Conservation (phyloP, 2,797 vertebrate species). For the Bradypus variegatus region DNA sequence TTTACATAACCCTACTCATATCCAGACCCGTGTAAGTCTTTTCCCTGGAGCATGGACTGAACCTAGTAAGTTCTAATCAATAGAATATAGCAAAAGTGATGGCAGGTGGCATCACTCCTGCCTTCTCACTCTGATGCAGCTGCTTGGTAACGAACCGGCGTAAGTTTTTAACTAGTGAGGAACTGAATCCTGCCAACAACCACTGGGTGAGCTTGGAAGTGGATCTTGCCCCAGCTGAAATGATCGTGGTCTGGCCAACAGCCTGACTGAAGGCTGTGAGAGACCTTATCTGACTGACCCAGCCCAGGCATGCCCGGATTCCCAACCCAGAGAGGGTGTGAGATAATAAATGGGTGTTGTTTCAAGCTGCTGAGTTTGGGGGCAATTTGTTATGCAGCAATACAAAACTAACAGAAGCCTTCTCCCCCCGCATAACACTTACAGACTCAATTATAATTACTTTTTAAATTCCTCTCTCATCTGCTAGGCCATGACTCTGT, state of each 20-base stretch:
- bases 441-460: not conserved
- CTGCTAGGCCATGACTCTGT: too few species aligned
- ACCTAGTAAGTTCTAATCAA: not conserved
- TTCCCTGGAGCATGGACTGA: not conserved
- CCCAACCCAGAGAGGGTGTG: too few species aligned
- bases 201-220: too few species aligned
- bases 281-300: not conserved
- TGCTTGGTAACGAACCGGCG: not conserved
- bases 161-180: not conserved
- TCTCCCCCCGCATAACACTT: not conserved
- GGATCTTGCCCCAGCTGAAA: too few species aligned
- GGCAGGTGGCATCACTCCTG: not conserved
- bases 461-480: not conserved
- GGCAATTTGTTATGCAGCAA: too few species aligned
- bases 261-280: not conserved
- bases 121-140: not conserved
- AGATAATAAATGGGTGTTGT: too few species aligned
- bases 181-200: too few species aligned
- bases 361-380: too few species aligned
- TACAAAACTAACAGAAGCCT: not conserved
- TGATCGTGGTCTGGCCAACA: not conserved
- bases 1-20: not conserved
- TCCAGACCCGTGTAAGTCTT: not conserved
- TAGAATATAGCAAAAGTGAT: not conserved
- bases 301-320: not conserved